Conservation (phyloP, 2,113 vertebrate genomes). For the Illadopsis cleaveri region DNA sequence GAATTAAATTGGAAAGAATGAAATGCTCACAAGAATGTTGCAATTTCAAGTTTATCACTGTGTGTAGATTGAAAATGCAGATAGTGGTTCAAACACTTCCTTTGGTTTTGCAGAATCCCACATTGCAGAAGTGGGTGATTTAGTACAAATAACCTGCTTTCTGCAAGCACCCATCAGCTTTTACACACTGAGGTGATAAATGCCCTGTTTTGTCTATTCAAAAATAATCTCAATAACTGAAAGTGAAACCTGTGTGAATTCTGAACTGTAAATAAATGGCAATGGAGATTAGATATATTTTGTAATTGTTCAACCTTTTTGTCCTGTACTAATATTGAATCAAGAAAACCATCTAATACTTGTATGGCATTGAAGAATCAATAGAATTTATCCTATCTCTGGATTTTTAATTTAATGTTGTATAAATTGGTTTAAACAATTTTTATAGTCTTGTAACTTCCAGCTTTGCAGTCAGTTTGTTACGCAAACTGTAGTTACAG, state of each 20-base stretch:
- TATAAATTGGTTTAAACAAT: conserved; percentile 50
- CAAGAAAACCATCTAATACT: conserved; percentile 41
- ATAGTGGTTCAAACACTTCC: neutral
- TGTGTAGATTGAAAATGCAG: neutral
- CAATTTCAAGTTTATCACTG: neutral
- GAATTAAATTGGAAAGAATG: neutral
- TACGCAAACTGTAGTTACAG: neutral
- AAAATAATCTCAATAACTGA: neutral
- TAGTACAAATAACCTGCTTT: neutral
- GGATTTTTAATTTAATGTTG: conserved; percentile 58
- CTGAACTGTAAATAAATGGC: conserved; percentile 40
- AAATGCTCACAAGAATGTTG: neutral
- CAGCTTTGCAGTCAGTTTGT: neutral
- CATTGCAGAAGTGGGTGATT: neutral
- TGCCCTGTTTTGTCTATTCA: neutral
- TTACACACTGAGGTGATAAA: neutral
- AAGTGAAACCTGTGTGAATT: neutral
- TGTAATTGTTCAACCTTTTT: neutral
- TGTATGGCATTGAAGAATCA: conserved; percentile 54
- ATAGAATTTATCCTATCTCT: conserved; percentile 41
- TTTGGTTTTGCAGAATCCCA: neutral
- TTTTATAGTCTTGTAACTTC: conserved; percentile 11
- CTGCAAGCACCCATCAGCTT: neutral
- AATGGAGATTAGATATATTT: neutral
- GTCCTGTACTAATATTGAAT: neutral